phyloP scores from a whole-genome alignment of 2,797 vertebrate species.

The Melanogrammus aeglefinus region DNA sequence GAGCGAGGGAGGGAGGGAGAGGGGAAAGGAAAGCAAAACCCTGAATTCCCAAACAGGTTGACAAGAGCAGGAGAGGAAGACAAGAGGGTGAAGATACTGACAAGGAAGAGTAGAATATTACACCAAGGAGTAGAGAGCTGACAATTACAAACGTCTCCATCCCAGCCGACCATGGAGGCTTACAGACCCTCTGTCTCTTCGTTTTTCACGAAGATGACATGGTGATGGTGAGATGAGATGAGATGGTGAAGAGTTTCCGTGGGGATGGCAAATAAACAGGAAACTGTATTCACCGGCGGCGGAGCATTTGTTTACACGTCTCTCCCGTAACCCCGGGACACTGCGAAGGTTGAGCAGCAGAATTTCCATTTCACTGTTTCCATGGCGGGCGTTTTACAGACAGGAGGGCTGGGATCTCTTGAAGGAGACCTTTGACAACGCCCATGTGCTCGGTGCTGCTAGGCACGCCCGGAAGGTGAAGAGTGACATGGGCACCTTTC shows the following conservation, averaged over 20 bases:
- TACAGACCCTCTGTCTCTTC: neutral
- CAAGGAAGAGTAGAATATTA: too few relatives aligned
- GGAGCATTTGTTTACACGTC: neutral
- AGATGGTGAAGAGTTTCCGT: neutral
- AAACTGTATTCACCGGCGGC: neutral
- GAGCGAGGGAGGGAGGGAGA: neutral
- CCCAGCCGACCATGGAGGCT: constrained; percentile 7
- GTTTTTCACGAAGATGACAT: too few relatives aligned
- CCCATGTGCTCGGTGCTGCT: too few relatives aligned
- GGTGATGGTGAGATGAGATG: too few relatives aligned
- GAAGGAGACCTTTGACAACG: neutral
- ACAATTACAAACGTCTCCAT: too few relatives aligned
- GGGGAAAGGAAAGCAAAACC: neutral
- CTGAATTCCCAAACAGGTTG: neutral
- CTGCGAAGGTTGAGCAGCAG: neutral
- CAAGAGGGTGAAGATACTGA: constrained; percentile 28
- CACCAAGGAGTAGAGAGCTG: too few relatives aligned
- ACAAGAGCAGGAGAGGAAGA: constrained; percentile 34
- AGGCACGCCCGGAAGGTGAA: too few relatives aligned
- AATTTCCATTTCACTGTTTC: neutral
- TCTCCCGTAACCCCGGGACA: neutral
- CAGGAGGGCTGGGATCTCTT: neutral
- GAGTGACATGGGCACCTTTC: neutral
- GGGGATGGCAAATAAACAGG: neutral
- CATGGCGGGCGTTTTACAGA: neutral